Evolutionary conservation across 1,140 invertebrate species (phyloP).

Genomic region (Pachyrhynchus sulphureomaculatus): DNA sequence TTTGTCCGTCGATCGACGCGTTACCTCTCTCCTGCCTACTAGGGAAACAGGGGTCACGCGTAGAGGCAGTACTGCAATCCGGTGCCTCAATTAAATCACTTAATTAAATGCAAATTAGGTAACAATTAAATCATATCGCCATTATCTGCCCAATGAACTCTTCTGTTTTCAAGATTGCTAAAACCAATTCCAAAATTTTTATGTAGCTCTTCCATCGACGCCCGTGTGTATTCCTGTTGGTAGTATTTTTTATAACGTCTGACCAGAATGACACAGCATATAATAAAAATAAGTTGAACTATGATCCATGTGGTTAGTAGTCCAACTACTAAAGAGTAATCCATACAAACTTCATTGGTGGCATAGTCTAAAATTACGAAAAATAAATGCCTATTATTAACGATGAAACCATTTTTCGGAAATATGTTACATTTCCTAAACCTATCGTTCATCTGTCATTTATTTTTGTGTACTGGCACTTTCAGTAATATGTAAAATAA

Average conservation of each 20-base stretch:
- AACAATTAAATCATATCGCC: no score
- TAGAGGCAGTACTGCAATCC: no score
- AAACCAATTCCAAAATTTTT: slow-evolving; percentile 49
- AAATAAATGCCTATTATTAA: background rate
- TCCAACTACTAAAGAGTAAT: slow-evolving; percentile 47
- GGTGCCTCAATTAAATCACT: no score
- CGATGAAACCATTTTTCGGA: background rate
- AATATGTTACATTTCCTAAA: background rate
- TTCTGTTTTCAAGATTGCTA: slow-evolving; percentile 45
- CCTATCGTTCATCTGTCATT: no score
- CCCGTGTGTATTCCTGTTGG: slow-evolving; percentile 40
- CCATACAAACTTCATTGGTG: slow-evolving; percentile 49
- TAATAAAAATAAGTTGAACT: slow-evolving; percentile 46
- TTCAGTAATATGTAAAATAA: no score
- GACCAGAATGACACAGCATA: slow-evolving; percentile 40
- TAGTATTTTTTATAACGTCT: slow-evolving; percentile 47
- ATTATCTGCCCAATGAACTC: slow-evolving; percentile 49
- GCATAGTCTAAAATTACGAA: slow-evolving; percentile 39
- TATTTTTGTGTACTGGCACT: no score
- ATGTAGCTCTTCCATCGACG: slow-evolving; percentile 46
- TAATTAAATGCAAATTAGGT: no score
- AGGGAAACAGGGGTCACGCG: no score
- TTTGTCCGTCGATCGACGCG: no score
- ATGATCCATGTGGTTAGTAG: slow-evolving; percentile 46
- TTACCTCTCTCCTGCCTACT: no score